Base-by-base conservation (phyloP, 2,113 vertebrate genomes). In the Tetraodon nigroviridis region DNA sequence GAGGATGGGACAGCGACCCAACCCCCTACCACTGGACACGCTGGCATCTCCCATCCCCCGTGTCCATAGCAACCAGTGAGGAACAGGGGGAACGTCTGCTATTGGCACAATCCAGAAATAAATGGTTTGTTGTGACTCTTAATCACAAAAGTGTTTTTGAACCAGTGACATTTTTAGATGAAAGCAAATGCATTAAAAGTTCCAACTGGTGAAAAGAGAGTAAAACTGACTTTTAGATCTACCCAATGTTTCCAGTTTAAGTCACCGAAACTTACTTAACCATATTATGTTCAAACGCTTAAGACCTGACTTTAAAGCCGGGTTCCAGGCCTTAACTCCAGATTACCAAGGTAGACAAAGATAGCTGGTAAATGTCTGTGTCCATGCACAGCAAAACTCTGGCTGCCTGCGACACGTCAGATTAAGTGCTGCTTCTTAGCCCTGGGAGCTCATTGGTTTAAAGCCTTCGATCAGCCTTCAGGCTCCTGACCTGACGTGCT, bases 341-440 rank as follows among this genome's bases (percentile, higher is more conserved):
- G 82, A 85, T 82, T 81, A 79, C 55, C 44, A 45, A 45, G 61
- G 67, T 53, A 47, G 50, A 63, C 69, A 76, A 73, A 84, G 84
- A 86, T 84, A 86, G 70, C 72, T 47, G 22, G 16, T 49, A 17
- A 22, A 22, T 52, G 73, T 69, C 58, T 60, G 24, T 47, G 55
- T 64, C 44, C 60, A 62, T 16, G 21, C 73, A 52, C 60, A 71
- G 42, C 45, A 54, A 60, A 62, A 57, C 55, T 55, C 45, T 44
- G 45, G 24, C 44, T 20, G 48, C 51, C 55, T 47, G 44, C 53
- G 52, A 72, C 51, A 55, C 75, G 49, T 64, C 70, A 76, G 80
- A 74, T 83, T 81, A 76, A 54, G 55, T 22, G 60, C 69, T 61
- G 19, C 51, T n/a, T 10, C 71, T 83, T 78, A 82, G 44, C 75